A percentile compares a stretch with the other conserved stretches of the same genome.
Evolutionary conservation across 2,113 vertebrate species (phyloP).

Genomic region (Chaenogobius annularis): DNA sequence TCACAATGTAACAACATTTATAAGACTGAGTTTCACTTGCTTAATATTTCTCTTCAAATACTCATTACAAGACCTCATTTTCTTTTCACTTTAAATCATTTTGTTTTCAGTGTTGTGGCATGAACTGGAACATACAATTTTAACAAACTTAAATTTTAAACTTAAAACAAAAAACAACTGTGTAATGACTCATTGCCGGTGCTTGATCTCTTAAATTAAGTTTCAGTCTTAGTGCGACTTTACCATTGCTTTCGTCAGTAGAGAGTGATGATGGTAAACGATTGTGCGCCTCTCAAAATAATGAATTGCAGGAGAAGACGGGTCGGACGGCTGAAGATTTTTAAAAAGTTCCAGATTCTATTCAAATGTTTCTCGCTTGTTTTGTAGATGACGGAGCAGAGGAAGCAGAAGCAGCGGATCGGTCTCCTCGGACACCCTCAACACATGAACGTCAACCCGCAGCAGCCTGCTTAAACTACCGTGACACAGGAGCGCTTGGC

Average conservation of each 20-base stretch:
- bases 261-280: slow-evolving; percentile 19
- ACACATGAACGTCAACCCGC: slow-evolving; percentile 92
- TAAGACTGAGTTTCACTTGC: background rate
- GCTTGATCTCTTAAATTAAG: slow-evolving; percentile 62
- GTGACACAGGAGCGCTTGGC: background rate
- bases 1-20: too few species aligned
- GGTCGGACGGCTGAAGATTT: background rate
- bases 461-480: slow-evolving; percentile 85
- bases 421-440: slow-evolving; percentile 93
- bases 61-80: slow-evolving; percentile 50
- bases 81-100: slow-evolving; percentile 45
- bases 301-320: background rate
- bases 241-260: slow-evolving; percentile 49
- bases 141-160: slow-evolving; percentile 29
- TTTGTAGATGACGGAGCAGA: slow-evolving; percentile 97
- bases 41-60: slow-evolving; percentile 41
- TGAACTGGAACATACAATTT: slow-evolving; percentile 29
- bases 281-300: slow-evolving; percentile 12
- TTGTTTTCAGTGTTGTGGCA: slow-evolving; percentile 40
- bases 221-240: slow-evolving; percentile 60
- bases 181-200: slow-evolving; percentile 46
- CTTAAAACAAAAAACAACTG: slow-evolving; percentile 17
- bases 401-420: slow-evolving; percentile 98
- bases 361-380: slow-evolving; percentile 14
- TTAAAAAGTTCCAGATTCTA: background rate